A percentile compares a stretch with the other conserved stretches of the same genome.
phyloP scores from a whole-genome alignment of 2,888 invertebrate genomes.

The Malthinus seriepunctatus region DNA sequence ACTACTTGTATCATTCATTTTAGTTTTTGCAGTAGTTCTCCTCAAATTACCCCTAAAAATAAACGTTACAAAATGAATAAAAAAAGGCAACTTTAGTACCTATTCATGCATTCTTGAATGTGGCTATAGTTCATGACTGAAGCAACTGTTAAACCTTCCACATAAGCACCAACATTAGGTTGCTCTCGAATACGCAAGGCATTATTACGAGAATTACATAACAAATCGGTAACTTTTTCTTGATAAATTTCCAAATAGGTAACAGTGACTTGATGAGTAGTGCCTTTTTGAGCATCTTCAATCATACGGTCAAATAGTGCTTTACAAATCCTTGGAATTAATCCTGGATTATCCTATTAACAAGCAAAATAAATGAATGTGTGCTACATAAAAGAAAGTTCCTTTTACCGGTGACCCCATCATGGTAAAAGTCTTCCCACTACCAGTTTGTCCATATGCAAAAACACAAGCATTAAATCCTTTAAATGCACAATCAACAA shows the following conservation, averaged over 20 bases:
- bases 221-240: conserved; percentile 72
- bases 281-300: conserved; percentile 78
- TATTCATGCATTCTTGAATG: conserved; percentile 69
- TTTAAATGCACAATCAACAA: conserved; percentile 79
- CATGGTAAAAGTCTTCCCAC: conserved; percentile 91
- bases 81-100: conserved; percentile 35
- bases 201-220: conserved; percentile 54
- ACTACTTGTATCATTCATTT: conserved; percentile 92
- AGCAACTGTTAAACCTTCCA: conserved; percentile 84
- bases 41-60: conserved; percentile 75
- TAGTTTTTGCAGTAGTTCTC: conserved; percentile 85
- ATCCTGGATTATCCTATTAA: conserved; percentile 73
- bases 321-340: conserved; percentile 86
- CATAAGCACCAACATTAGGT: conserved; percentile 77
- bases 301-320: conserved; percentile 81
- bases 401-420: conserved; percentile 79
- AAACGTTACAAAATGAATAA: conserved; percentile 11
- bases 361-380: background rate
- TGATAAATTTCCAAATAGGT: conserved; percentile 68
- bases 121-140: conserved; percentile 85
- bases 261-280: conserved; percentile 84
- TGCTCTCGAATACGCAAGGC: conserved; percentile 72
- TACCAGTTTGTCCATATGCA: conserved; percentile 90
- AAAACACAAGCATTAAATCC: conserved; percentile 91
- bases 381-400: conserved; percentile 33